Base-by-base conservation (phyloP, 2,113 vertebrate species). In the Podiceps cristatus region DNA sequence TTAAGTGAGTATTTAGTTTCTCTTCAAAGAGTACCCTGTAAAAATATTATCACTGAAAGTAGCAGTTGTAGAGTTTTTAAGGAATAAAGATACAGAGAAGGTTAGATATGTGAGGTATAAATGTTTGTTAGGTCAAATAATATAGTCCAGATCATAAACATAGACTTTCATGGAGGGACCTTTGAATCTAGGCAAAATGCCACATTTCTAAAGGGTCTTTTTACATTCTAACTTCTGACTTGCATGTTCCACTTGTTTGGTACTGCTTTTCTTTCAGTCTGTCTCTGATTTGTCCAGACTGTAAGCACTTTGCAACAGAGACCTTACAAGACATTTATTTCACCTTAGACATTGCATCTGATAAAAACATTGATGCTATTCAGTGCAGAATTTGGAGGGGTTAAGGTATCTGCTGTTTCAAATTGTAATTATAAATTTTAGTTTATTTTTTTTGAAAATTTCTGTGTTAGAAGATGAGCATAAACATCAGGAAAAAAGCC, bases 161-260 rank as follows among this genome's bases (percentile, higher is more conserved):
- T 13, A 22, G 88, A 60, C 75, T 83, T 88, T 88, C 76, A 88
- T 86, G 75, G 93, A 93, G 67, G 75, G 72, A 90, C 93, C 94
- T 96, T 90, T 95, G 91, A 56, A 49, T 95, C 95, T 95, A 91
- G 88, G 94, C 94, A 90, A 62, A 76, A 53, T 76, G 93, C 94
- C 88, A 80, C 62, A 63, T 96, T 92, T 95, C 50, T 66, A 83
- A 75, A 73, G 37, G 42, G 27, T 23, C 78, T 86, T 90, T 93
- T 86, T 79, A 37, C 88, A 62, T 90, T 86, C 59, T 64, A 11
- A 28, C 90, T 96, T 86, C 88, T 88, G 75, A 24, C 82, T 73
- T 37, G 17, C 5, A 3, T 18, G 35, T 74, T 87, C 78, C 71
- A 63, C 66, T 92, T 55, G 56, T 79, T 85, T 75, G 75, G 33